Conservation (phyloP, 2,113 vertebrate species). For the Pimephales promelas region DNA sequence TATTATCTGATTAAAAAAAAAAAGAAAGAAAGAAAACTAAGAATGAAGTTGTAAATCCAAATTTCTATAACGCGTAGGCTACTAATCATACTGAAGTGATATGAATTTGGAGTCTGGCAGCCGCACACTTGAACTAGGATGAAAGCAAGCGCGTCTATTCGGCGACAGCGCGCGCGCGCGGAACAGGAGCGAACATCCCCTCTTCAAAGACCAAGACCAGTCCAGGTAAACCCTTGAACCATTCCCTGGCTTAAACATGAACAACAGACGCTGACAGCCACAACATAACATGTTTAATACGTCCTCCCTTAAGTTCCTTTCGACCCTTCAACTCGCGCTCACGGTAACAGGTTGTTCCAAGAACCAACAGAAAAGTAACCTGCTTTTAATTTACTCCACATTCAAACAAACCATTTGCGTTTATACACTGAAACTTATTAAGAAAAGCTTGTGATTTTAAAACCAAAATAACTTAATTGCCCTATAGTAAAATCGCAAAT, state of each 20-base stretch:
- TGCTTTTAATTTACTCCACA: background rate
- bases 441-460: background rate
- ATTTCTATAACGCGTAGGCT: background rate
- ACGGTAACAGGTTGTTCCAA: conserved; percentile 28
- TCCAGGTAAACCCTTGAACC: conserved; percentile 15
- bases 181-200: conserved; percentile 17
- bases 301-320: background rate
- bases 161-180: conserved; percentile 20
- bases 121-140: conserved; percentile 43
- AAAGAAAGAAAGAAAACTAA: no score
- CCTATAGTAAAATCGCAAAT: background rate
- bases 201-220: conserved; percentile 38
- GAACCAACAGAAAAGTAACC: background rate
- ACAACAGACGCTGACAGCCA: background rate
- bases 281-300: background rate
- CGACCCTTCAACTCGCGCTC: background rate
- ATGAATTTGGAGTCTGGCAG: background rate
- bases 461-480: background rate
- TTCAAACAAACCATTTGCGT: background rate
- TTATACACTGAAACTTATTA: background rate
- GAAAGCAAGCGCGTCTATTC: conserved; percentile 55
- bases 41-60: no score
- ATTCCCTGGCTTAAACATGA: conserved; percentile 6
- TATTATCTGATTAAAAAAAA: background rate
- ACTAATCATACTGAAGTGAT: background rate